A percentile compares a stretch with the other conserved stretches of the same genome.
Evolutionary conservation across 2,113 vertebrate species (phyloP).

Genomic region (Tetrao urogallus): DNA sequence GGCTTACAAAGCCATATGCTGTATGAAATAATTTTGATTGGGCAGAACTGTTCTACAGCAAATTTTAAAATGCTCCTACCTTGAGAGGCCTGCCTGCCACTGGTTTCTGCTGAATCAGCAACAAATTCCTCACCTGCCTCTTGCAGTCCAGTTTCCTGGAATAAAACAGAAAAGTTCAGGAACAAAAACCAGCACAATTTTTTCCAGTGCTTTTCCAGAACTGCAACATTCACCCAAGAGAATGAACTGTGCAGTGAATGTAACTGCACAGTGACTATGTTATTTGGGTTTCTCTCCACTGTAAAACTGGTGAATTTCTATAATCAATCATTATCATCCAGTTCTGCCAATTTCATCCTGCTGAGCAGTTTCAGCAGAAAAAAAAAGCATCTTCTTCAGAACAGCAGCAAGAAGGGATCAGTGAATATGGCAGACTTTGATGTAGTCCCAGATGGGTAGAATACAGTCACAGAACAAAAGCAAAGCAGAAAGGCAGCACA

Average conservation of each 20-base stretch:
- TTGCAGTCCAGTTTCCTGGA: constrained; percentile 50
- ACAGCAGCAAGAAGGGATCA: background rate
- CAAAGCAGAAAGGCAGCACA: background rate
- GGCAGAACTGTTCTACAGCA: background rate
- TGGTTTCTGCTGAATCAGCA: background rate
- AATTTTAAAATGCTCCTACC: constrained; percentile 50
- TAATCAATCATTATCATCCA: background rate
- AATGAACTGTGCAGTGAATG: background rate
- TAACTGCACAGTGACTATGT: background rate
- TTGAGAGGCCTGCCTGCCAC: constrained; percentile 7
- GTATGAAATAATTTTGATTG: background rate
- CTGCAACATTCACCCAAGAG: background rate
- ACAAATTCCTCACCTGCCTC: background rate
- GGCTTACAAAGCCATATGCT: background rate
- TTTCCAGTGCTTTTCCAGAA: background rate
- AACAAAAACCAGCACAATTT: background rate
- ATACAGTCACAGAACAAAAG: rapidly evolving
- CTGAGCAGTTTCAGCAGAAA: background rate
- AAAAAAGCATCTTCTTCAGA: background rate
- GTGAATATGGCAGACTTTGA: background rate
- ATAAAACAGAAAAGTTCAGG: background rate
- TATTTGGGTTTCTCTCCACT: background rate
- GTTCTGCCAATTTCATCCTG: background rate
- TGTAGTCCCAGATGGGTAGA: background rate
- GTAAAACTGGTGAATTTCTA: background rate